phyloP scores from a whole-genome alignment of 2,113 vertebrate species.

The Siniperca knerii region DNA sequence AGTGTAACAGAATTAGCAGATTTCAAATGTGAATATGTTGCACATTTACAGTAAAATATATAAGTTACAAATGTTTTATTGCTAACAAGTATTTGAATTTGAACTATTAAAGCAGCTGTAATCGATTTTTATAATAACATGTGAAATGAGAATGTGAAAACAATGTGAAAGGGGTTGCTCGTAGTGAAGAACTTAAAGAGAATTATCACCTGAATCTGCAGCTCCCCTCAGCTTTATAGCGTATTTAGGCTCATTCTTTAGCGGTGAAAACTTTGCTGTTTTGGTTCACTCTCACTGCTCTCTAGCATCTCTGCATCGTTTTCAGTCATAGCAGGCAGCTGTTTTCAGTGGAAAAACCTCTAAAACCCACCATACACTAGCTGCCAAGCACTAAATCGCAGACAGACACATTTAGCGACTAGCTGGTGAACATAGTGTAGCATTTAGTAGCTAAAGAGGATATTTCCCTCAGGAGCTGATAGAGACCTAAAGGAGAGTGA shows the following conservation, averaged over 20 bases:
- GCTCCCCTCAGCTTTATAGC: neutral
- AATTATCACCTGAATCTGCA: too few relatives aligned
- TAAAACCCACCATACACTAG: too few relatives aligned
- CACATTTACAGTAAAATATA: neutral
- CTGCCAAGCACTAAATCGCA: too few relatives aligned
- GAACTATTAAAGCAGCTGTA: neutral
- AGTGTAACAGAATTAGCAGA: neutral
- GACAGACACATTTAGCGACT: neutral
- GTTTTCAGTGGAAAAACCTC: too few relatives aligned
- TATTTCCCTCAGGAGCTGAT: too few relatives aligned
- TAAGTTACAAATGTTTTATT: neutral
- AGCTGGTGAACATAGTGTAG: neutral
- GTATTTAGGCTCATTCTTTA: neutral
- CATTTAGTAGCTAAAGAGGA: too few relatives aligned
- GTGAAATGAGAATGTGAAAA: neutral
- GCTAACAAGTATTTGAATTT: neutral
- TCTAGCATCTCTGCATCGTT: too few relatives aligned
- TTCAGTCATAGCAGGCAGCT: too few relatives aligned
- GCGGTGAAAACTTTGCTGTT: neutral
- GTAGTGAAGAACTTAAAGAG: too few relatives aligned
- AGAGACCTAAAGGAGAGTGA: neutral
- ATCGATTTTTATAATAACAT: neutral
- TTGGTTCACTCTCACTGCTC: neutral
- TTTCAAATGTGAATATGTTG: neutral
- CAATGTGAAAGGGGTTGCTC: too few relatives aligned